These are phyloP conservation scores for Lycophotia porphyrea DNA, from an alignment of 2,888 invertebrate species.

Conservation along the genomic window DNA sequence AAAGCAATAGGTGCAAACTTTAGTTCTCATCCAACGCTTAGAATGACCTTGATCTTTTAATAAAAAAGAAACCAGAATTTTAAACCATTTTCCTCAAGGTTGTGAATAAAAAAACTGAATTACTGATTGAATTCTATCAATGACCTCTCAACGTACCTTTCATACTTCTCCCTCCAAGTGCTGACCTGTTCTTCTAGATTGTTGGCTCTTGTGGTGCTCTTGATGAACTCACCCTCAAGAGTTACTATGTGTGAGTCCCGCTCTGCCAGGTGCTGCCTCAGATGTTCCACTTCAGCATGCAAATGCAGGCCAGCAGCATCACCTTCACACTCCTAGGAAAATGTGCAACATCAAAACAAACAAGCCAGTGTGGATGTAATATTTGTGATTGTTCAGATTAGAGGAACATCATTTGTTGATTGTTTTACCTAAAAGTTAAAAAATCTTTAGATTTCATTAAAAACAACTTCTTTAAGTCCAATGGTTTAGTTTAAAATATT, in stretches of 20 bases:
- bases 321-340: constrained; percentile 85
- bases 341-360: constrained; percentile 80
- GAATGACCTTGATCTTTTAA: not conserved
- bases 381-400: constrained; percentile 40
- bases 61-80: not conserved
- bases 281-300: constrained; percentile 96
- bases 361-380: constrained; percentile 73
- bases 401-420: constrained; percentile 55
- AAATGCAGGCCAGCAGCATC: constrained; percentile 91
- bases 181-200: constrained; percentile 95
- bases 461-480: not conserved
- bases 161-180: constrained; percentile 98
- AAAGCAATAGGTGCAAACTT: not conserved
- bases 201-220: constrained; percentile 94
- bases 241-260: constrained; percentile 95
- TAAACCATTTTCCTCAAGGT: not conserved
- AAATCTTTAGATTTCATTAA: not conserved
- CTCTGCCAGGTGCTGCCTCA: constrained; percentile 95
- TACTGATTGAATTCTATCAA: too few species aligned
- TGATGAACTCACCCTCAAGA: constrained; percentile 96
- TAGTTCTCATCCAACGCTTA: not conserved
- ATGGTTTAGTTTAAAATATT: not conserved
- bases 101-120: not conserved
- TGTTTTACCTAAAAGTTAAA: not conserved
- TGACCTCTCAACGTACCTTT: constrained; percentile 87